Conservation (phyloP, 2,797 vertebrate genomes). For the Sandelia bainsii region DNA sequence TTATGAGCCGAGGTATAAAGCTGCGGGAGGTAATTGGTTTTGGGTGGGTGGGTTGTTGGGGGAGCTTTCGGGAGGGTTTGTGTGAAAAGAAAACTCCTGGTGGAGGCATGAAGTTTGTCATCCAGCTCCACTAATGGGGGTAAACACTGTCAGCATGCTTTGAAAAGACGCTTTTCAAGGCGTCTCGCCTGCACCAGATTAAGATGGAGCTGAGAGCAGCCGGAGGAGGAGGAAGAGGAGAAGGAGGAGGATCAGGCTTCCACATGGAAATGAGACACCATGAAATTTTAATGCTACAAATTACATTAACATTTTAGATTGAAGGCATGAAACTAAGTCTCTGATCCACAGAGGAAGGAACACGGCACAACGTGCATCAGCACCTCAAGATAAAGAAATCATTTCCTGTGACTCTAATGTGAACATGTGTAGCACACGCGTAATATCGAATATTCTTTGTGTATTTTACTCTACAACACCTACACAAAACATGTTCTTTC, state of each 20-base stretch:
- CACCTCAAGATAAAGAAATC: not conserved
- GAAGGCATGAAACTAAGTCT: slow-evolving; percentile 7
- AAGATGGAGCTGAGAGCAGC: slow-evolving; percentile 26
- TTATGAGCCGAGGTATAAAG: slow-evolving; percentile 54
- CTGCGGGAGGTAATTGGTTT: slow-evolving; percentile 67
- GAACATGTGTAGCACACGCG: not conserved
- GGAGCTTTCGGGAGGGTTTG: slow-evolving; percentile 14
- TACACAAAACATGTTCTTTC: too few species aligned
- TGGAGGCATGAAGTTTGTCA: slow-evolving; percentile 53
- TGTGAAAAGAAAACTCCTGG: slow-evolving; percentile 43
- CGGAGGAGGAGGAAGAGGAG: not conserved
- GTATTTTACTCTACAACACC: too few species aligned
- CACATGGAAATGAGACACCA: slow-evolving; percentile 22
- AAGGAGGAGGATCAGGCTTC: slow-evolving; percentile 13
- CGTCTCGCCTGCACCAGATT: slow-evolving; percentile 31
- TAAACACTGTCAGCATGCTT: slow-evolving; percentile 40
- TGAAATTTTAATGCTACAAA: slow-evolving; percentile 54
- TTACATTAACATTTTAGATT: slow-evolving; percentile 48
- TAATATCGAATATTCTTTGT: too few species aligned
- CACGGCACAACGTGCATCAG: not conserved
- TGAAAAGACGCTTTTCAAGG: slow-evolving; percentile 31
- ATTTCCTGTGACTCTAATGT: not conserved
- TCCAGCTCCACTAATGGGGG: slow-evolving; percentile 42
- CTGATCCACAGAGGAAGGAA: not conserved
- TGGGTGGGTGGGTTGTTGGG: slow-evolving; percentile 23